Conservation (phyloP, 2,113 vertebrate species). For the Pelvicachromis taeniatus region DNA sequence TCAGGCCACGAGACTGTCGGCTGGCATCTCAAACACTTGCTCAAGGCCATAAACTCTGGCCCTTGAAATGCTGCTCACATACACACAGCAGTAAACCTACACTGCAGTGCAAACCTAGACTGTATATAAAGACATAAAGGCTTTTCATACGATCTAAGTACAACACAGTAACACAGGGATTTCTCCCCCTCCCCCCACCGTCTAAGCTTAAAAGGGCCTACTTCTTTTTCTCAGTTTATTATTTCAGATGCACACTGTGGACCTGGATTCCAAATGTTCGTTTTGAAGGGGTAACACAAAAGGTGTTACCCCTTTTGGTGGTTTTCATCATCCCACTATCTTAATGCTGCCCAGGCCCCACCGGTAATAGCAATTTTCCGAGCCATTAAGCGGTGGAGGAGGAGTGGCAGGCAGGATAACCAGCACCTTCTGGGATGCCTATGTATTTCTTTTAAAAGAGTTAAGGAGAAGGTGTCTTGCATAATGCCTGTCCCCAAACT, state of each 20-base stretch:
- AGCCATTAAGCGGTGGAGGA: constrained; percentile 26
- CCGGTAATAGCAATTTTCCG: background rate
- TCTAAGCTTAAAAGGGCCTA: background rate
- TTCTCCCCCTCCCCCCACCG: background rate
- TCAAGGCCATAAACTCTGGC: background rate
- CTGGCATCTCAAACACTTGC: background rate
- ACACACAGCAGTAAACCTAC: background rate
- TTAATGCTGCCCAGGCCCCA: background rate
- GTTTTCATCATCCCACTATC: constrained; percentile 6
- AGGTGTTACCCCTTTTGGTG: no score
- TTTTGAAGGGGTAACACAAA: background rate
- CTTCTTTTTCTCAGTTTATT: background rate
- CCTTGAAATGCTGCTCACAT: background rate
- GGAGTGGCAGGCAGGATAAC: background rate
- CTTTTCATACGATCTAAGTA: background rate
- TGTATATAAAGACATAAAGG: background rate
- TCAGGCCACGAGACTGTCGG: background rate
- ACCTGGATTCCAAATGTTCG: background rate
- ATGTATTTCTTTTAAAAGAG: background rate
- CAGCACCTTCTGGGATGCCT: constrained; percentile 25
- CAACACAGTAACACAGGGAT: background rate
- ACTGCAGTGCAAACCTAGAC: background rate
- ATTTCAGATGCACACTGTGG: background rate
- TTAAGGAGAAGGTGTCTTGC: constrained; percentile 34
- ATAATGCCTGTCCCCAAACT: constrained; percentile 44